Evolutionary conservation across 2,113 vertebrate species (phyloP), one percentile per base, ranked within the genome.

Genomic region (Ceyx melanurus): DNA sequence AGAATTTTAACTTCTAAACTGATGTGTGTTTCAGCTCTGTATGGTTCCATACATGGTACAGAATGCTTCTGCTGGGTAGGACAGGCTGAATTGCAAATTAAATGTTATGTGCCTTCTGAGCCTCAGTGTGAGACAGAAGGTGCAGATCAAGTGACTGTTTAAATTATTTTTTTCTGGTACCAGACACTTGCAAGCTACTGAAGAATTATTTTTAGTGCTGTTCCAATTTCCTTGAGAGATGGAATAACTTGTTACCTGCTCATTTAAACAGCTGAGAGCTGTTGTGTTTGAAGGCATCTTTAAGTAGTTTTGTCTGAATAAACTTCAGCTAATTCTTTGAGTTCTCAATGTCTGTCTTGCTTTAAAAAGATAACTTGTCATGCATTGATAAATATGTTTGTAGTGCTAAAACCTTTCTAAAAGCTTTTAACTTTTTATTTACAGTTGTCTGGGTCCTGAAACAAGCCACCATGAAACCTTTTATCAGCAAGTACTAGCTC

Each of bases 381-480:
- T 11, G 13, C 43, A 5, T 25, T 15, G 50, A 3, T 29, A 28
- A 57, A 67, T 25, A 46, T 4, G 11, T 56, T 74, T 77, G 20
- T 20, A 45, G 18, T 64, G 37, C 26, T 48, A 53, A 93, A 88
- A 78, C 22, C 9, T 73, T 89, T 50, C 58, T 91, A 50, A 95
- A 84, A 90, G 22, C 29, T 74, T 19, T 73, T 40, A n/a, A 80
- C 42, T 17, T 86, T 60, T 81, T 77, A 25, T 85, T 96, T 91
- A 50, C 92, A 96, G 95, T 86, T 96, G 40, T 74, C 79, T 88
- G 80, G 53, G 74, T 86, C 48, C 60, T 60, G 35, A 29, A 37
- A 50, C 46, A 76, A 82, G 17, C 35, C 5, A 60, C n/a, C 25
- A 10, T 3, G 33, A 86, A 66, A 58, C 15, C 23, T 33, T 16